A percentile compares a stretch with the other conserved stretches of the same genome.
Conservation (phyloP, 2,888 invertebrate species). For the Tridacna crocea region DNA sequence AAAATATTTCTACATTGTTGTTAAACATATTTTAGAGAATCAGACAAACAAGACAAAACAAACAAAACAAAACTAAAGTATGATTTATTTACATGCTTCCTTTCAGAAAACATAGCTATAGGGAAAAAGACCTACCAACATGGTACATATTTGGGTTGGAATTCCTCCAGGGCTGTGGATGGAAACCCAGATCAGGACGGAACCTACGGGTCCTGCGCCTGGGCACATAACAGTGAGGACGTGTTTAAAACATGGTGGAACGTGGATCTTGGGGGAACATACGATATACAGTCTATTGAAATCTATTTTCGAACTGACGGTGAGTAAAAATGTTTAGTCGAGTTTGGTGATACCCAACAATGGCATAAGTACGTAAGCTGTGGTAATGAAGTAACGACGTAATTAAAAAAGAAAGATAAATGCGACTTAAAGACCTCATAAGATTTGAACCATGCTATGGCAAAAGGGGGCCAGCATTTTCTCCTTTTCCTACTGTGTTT, state of each 20-base stretch:
- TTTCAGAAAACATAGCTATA: conserved; percentile 65
- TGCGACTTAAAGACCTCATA: too few relatives aligned
- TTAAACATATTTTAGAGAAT: too few relatives aligned
- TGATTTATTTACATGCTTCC: background rate
- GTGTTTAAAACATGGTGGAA: conserved; percentile 70
- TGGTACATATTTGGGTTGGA: conserved; percentile 63
- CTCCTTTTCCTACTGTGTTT: too few relatives aligned
- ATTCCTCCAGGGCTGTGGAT: conserved; percentile 65
- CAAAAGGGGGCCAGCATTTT: too few relatives aligned
- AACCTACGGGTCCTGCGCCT: conserved; percentile 64
- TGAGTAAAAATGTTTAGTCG: conserved; percentile 27
- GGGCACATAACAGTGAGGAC: conserved; percentile 64
- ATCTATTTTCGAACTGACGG: conserved; percentile 68
- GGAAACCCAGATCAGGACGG: conserved; percentile 67
- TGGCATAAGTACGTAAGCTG: too few relatives aligned
- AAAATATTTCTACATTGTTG: too few relatives aligned
- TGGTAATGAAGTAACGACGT: too few relatives aligned
- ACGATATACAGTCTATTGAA: conserved; percentile 60
- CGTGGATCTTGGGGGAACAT: conserved; percentile 62
- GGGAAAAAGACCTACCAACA: conserved; percentile 63
- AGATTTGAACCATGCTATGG: too few relatives aligned
- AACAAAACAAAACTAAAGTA: too few relatives aligned
- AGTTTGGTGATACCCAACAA: too few relatives aligned
- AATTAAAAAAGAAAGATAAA: too few relatives aligned
- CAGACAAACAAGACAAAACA: too few relatives aligned